Percentiles rank a stretch among this genome's conserved stretches.
These are phyloP conservation scores for Acropora yongei DNA, from an alignment of 64 coral and sea anemone genomes.

Conservation along the genomic window DNA sequence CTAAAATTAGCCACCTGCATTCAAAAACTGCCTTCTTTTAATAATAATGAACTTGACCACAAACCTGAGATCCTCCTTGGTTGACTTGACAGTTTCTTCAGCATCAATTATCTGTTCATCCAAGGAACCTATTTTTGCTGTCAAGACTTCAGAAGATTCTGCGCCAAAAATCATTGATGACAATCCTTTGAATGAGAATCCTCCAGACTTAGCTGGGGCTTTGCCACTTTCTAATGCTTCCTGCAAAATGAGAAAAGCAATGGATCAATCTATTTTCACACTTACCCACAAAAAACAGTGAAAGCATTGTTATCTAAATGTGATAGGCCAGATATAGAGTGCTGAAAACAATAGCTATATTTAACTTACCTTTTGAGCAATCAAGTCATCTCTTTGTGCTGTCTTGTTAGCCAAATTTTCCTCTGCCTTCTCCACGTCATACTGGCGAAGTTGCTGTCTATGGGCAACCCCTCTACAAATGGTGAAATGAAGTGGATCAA, in stretches of 20 bases:
- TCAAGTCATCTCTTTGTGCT: slow-evolving; percentile 73
- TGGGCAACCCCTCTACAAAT: slow-evolving; percentile 76
- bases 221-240: slow-evolving; percentile 78
- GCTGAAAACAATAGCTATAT: background rate
- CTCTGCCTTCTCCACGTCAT: slow-evolving; percentile 96
- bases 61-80: slow-evolving; percentile 90
- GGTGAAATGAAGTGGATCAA: no score
- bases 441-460: slow-evolving; percentile 92
- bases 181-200: slow-evolving; percentile 90
- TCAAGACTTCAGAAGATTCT: slow-evolving; percentile 80
- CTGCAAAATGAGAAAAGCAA: background rate
- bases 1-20: no score
- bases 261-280: no score
- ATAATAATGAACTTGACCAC: background rate
- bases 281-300: no score
- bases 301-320: no score
- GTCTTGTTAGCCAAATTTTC: slow-evolving; percentile 75
- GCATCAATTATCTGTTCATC: slow-evolving; percentile 97
- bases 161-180: slow-evolving; percentile 97
- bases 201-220: slow-evolving; percentile 65
- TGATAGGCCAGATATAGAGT: no score
- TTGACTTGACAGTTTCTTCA: slow-evolving; percentile 78
- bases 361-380: slow-evolving; percentile 75
- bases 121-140: slow-evolving; percentile 65
- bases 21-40: no score